Evolutionary conservation across 1,140 invertebrate species (phyloP).

Genomic region (Pemphigus obesinymphae): DNA sequence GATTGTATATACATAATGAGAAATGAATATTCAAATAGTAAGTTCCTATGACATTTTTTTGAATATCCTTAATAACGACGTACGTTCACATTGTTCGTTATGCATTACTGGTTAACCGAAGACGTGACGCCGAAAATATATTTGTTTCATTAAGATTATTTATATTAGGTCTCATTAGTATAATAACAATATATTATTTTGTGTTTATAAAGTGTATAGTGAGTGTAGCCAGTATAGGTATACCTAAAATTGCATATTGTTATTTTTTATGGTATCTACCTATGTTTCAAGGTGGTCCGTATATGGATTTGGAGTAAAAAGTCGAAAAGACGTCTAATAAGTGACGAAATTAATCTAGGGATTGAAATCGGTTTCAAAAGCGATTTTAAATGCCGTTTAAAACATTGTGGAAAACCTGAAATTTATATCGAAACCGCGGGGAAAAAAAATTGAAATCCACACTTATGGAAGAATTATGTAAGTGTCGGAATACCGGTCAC

Average conservation of each 20-base stretch:
- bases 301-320: neutral
- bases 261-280: neutral
- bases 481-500: no score
- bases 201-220: neutral
- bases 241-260: neutral
- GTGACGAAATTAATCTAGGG: no score
- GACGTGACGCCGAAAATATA: slow-evolving; percentile 26
- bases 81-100: slow-evolving; percentile 6
- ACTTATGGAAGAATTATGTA: no score
- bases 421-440: no score
- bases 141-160: slow-evolving; percentile 33
- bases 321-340: neutral
- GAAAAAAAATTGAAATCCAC: no score
- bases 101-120: slow-evolving; percentile 9
- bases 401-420: no score
- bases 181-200: neutral
- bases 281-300: neutral
- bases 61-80: slow-evolving; percentile 31
- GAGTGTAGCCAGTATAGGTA: neutral
- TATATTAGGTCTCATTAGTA: slow-evolving; percentile 34
- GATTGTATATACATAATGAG: neutral
- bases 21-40: slow-evolving; percentile 25
- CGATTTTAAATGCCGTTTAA: no score
- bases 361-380: no score
- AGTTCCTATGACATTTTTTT: slow-evolving; percentile 1